Percentiles rank a stretch among this genome's conserved stretches.
Conservation (phyloP, 2,113 vertebrate genomes). For the Vimba vimba region DNA sequence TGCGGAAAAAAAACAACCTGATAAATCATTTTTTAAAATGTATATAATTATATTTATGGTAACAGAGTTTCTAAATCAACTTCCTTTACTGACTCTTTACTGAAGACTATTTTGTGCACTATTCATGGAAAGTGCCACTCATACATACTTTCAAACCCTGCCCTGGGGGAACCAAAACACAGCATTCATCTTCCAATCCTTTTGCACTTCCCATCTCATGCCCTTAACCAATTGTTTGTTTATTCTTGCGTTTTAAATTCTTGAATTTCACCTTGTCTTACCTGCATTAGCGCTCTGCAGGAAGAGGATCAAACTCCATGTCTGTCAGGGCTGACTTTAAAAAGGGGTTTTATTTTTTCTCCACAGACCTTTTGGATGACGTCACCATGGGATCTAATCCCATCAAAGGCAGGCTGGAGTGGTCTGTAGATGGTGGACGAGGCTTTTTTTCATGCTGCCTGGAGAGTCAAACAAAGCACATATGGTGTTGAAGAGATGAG, state of each 20-base stretch:
- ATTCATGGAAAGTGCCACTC: constrained; percentile 14
- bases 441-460: constrained; percentile 14
- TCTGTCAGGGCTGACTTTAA: neutral
- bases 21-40: no score
- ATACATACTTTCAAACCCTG: neutral
- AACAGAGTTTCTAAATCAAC: neutral
- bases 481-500: constrained; percentile 41
- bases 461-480: constrained; percentile 38
- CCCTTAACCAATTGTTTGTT: constrained; percentile 20
- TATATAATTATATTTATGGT: neutral
- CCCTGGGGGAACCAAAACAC: neutral
- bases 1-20: no score
- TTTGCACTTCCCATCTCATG: neutral
- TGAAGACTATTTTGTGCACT: neutral
- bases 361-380: constrained; percentile 15
- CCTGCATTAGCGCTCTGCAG: constrained; percentile 10
- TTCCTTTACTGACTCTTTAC: neutral
- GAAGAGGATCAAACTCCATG: neutral
- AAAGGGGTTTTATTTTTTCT: constrained; percentile 25
- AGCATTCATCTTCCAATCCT: constrained; percentile 36
- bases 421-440: constrained; percentile 4
- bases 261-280: constrained; percentile 22
- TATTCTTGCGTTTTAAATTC: neutral
- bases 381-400: constrained; percentile 37
- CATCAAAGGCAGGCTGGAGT: constrained; percentile 43